These are phyloP conservation scores for Melipona bicolor DNA, from an alignment of 2,888 invertebrate genomes.

Conservation along the genomic window DNA sequence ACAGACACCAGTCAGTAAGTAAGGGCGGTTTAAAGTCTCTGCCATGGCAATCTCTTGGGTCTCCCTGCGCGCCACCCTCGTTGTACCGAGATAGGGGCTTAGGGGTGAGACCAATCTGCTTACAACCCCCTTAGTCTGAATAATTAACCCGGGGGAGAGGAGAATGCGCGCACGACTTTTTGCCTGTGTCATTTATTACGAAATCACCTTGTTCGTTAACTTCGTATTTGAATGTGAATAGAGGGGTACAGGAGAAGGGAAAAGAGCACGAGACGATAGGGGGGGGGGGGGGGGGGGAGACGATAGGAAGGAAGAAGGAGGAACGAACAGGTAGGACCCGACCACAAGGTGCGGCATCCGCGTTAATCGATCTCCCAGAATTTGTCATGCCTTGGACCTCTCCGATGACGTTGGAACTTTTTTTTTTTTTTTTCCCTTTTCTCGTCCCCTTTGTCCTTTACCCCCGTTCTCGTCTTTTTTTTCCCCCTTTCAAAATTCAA, in stretches of 20 bases:
- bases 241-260: conserved; percentile 37
- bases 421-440: not conserved
- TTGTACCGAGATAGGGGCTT: conserved; percentile 77
- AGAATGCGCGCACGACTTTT: conserved; percentile 76
- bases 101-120: conserved; percentile 83
- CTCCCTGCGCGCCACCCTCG: conserved; percentile 71
- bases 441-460: not conserved
- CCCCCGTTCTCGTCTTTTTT: not conserved
- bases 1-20: conserved; percentile 77
- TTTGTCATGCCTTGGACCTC: conserved; percentile 64
- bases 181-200: conserved; percentile 81
- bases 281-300: conserved; percentile 52
- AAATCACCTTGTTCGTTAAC: conserved; percentile 81
- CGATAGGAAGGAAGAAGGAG: not conserved
- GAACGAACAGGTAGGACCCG: conserved; percentile 68
- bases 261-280: not conserved
- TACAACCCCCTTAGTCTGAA: conserved; percentile 83
- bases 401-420: conserved; percentile 34
- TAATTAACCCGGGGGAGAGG: conserved; percentile 80
- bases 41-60: conserved; percentile 67
- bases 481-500: not conserved
- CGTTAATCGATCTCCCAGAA: conserved; percentile 71
- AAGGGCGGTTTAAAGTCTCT: conserved; percentile 79
- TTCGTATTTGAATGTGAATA: conserved; percentile 80
- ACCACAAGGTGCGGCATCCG: conserved; percentile 40